Base-by-base conservation (phyloP, 1,140 invertebrate species). In the Steinernema khuongi region DNA sequence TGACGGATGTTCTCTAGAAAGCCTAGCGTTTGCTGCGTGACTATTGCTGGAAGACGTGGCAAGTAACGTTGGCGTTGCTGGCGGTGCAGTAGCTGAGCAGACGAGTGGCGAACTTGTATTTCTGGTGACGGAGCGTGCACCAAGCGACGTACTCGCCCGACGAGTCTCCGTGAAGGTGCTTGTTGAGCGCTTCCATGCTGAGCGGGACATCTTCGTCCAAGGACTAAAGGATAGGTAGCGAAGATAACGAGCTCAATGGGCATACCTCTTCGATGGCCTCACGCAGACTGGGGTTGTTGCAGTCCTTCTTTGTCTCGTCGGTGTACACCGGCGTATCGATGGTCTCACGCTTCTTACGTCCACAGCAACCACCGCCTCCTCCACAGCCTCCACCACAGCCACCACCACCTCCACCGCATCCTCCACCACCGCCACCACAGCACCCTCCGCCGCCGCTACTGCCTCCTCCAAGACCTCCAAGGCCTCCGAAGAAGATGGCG, bases 31-130 rank as follows among this genome's bases (percentile, higher is more conserved):
- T 11, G 7, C 7, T 41, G 7, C 36, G 7, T n/a, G n/a, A 11
- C 36, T 60, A 60, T 60, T 60, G 50, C 50, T 60, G 50, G 50
- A 60, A 60, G 19, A 60, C 50, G 22, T 60, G 50, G 50, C 50
- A 60, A 22, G 50, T 60, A 22, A 60, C 50, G 22, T 60, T 60
- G 4, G 50, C 22, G 50, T 60, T 60, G 50, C 50, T 22, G 4
- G 7, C 22, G 4, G 50, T 60, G 19, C 50, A 60, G 50, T 60
- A 60, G 26, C 50, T 60, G 14, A 22, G 14, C 14, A 60, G 50
- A 7, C 50, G 50, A 11, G 50, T 60, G 50, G 50, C 50, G 50
- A 60, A 60, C 50, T 60, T 60, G 22, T 60, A 60, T 22, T 60
- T 60, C 19, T 60, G 50, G 19, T 60, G 50, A 26, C 50, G 11